phyloP scores from a whole-genome alignment of 2,113 vertebrate genomes.

The Lanius collurio region DNA sequence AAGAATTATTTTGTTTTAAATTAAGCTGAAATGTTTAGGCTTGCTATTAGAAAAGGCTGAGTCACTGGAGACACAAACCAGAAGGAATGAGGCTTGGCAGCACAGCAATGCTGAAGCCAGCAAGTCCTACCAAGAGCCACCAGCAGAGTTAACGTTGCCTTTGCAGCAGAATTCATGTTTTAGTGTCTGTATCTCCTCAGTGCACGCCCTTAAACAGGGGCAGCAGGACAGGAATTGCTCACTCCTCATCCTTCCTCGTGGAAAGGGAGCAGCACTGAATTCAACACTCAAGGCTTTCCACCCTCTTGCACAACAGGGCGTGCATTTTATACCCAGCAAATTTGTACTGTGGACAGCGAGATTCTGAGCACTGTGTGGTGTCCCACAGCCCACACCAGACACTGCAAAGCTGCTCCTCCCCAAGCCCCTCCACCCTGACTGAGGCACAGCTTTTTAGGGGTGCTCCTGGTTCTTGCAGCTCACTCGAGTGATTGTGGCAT shows the following conservation, averaged over 20 bases:
- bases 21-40: constrained; percentile 5
- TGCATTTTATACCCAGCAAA: not conserved
- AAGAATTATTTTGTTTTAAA: not conserved
- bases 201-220: not conserved
- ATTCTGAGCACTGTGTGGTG: fast-evolving
- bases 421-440: not conserved
- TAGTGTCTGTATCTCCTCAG: not conserved
- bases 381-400: not conserved
- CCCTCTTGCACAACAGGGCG: not conserved
- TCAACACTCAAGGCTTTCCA: not conserved
- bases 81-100: not conserved
- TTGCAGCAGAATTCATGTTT: not conserved
- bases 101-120: not conserved
- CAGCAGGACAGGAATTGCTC: not conserved
- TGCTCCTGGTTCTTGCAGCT: not conserved
- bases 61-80: not conserved
- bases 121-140: not conserved
- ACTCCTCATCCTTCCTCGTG: not conserved
- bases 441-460: not conserved
- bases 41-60: not conserved
- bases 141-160: not conserved
- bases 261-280: not conserved
- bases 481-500: not conserved
- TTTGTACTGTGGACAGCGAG: fast-evolving
- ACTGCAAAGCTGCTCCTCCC: not conserved